Evolutionary conservation across 2,113 vertebrate genomes (phyloP).

Genomic region (Nerophis ophidion): DNA sequence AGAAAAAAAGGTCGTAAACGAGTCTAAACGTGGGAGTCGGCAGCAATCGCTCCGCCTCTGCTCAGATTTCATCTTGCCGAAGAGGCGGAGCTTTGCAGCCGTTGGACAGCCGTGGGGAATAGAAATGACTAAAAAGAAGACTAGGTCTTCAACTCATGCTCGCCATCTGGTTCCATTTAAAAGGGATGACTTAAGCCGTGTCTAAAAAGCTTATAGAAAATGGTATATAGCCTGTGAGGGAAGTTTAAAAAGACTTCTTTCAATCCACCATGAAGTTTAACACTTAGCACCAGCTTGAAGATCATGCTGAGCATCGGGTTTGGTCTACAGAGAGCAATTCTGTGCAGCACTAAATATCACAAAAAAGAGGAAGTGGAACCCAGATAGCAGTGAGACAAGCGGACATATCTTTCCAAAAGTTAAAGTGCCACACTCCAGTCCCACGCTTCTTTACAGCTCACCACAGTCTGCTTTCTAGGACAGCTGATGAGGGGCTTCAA

Average conservation of each 20-base stretch:
- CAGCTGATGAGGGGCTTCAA: slow-evolving; percentile 87
- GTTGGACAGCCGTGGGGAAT: slow-evolving; percentile 11
- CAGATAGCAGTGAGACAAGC: slow-evolving; percentile 73
- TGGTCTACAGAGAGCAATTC: slow-evolving; percentile 70
- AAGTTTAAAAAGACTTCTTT: slow-evolving; percentile 60
- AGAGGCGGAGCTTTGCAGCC: slow-evolving; percentile 10
- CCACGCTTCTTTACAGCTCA: slow-evolving; percentile 63
- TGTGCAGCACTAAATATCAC: slow-evolving; percentile 63
- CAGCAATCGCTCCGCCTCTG: slow-evolving; percentile 18
- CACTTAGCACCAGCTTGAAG: slow-evolving; percentile 74
- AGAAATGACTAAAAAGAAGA: slow-evolving; percentile 37
- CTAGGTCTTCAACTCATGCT: slow-evolving; percentile 45
- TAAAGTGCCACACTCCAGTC: slow-evolving; percentile 77
- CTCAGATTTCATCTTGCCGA: slow-evolving; percentile 32
- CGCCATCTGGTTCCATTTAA: slow-evolving; percentile 39
- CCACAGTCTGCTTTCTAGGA: slow-evolving; percentile 69
- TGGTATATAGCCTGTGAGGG: slow-evolving; percentile 66
- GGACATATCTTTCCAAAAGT: slow-evolving; percentile 71
- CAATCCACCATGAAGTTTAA: slow-evolving; percentile 59
- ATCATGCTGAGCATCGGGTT: slow-evolving; percentile 69
- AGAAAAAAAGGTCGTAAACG: slow-evolving; percentile 55
- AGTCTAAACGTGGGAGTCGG: slow-evolving; percentile 35
- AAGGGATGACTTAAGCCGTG: slow-evolving; percentile 56
- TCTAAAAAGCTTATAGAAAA: slow-evolving; percentile 74
- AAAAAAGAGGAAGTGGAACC: slow-evolving; percentile 40